Evolutionary conservation across 2,888 invertebrate species (phyloP).

Genomic region (Malthinus seriepunctatus): DNA sequence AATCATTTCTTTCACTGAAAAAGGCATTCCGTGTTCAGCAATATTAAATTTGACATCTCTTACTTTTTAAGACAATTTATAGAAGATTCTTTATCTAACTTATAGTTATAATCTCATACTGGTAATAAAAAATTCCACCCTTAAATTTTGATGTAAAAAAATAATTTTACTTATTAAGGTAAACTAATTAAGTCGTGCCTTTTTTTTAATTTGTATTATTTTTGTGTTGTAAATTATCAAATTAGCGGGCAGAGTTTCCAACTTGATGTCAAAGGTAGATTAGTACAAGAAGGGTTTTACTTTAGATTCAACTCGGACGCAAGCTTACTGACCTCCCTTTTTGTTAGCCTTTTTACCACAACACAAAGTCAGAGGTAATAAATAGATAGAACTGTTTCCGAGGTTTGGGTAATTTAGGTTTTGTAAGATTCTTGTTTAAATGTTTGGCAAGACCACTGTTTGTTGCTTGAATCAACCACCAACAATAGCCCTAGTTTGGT

Average conservation of each 20-base stretch:
- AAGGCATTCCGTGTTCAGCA: conserved; percentile 24
- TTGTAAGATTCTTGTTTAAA: conserved; percentile 44
- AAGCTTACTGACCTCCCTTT: conserved; percentile 32
- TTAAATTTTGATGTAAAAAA: too few relatives aligned
- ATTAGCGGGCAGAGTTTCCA: background rate
- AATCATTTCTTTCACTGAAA: conserved; percentile 25
- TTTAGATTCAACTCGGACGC: conserved; percentile 20
- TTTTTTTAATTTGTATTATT: too few relatives aligned
- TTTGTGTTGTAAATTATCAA: too few relatives aligned
- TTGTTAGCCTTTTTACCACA: conserved; percentile 36
- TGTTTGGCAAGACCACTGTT: conserved; percentile 22
- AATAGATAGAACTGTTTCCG: conserved; percentile 46
- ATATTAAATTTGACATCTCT: conserved; percentile 23
- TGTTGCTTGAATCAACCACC: conserved; percentile 13
- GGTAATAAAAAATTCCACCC: too few relatives aligned
- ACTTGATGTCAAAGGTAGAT: conserved; percentile 28
- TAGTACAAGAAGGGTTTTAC: conserved; percentile 18
- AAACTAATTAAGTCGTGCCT: too few relatives aligned
- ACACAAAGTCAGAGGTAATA: conserved; percentile 39
- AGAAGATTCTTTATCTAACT: conserved; percentile 1
- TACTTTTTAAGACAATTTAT: conserved; percentile 23
- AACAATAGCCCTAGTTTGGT: conserved; percentile 7
- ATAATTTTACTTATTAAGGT: too few relatives aligned
- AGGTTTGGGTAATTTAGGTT: conserved; percentile 45
- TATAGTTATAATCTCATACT: too few relatives aligned